Conservation (phyloP, 2,888 invertebrate species). For the Eledona agricola region DNA sequence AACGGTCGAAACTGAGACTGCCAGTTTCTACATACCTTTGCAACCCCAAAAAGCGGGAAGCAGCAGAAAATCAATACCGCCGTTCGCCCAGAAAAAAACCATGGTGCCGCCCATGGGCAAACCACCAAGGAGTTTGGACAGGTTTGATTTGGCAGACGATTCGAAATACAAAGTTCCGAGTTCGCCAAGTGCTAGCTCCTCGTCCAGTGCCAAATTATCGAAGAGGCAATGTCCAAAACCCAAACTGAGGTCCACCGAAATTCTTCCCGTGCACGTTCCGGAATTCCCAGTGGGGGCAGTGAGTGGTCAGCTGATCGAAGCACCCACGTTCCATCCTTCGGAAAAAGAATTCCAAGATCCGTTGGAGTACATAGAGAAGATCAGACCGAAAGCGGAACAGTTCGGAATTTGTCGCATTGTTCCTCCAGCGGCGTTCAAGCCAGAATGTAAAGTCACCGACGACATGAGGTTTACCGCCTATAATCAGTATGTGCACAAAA, state of each 20-base stretch:
- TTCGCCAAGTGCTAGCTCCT: slow-evolving; percentile 61
- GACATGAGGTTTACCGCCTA: slow-evolving; percentile 87
- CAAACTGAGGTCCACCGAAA: slow-evolving; percentile 49
- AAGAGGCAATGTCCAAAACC: slow-evolving; percentile 53
- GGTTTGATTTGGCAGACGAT: slow-evolving; percentile 51
- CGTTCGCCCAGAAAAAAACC: too few species aligned
- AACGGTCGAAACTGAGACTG: slow-evolving; percentile 8
- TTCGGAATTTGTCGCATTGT: slow-evolving; percentile 89
- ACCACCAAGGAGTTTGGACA: slow-evolving; percentile 10
- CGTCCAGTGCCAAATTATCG: slow-evolving; percentile 59
- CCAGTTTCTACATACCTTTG: slow-evolving; percentile 48
- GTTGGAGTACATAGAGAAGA: slow-evolving; percentile 82
- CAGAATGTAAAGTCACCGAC: slow-evolving; percentile 84
- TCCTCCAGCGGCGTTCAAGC: slow-evolving; percentile 81
- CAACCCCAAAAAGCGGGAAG: slow-evolving; percentile 39
- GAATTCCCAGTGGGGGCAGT: slow-evolving; percentile 62
- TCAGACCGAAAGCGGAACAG: slow-evolving; percentile 76
- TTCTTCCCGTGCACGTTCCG: slow-evolving; percentile 58
- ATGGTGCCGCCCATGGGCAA: slow-evolving; percentile 36
- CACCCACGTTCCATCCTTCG: slow-evolving; percentile 82
- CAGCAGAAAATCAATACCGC: slow-evolving; percentile 1
- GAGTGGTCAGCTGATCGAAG: slow-evolving; percentile 72
- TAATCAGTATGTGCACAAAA: slow-evolving; percentile 89
- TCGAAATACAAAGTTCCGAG: slow-evolving; percentile 60
- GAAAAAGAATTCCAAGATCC: slow-evolving; percentile 89